Evolutionary conservation across 2,113 vertebrate species (phyloP), one percentile per base, ranked within the genome.

Genomic region (Phyllopteryx taeniolatus): DNA sequence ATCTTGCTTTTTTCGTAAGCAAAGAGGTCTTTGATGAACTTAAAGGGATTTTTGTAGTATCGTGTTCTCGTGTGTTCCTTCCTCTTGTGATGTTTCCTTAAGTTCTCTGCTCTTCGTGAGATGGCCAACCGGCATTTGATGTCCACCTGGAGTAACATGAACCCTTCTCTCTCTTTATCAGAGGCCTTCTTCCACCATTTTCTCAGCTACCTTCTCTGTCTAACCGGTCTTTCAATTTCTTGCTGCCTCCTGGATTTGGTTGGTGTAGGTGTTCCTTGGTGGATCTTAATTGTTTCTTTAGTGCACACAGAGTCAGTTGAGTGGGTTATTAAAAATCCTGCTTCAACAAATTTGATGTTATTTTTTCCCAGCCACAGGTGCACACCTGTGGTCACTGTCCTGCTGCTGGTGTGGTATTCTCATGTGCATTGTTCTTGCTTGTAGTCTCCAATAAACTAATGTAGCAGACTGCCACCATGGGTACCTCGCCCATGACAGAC

Each of bases 1-100:
- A 13, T 61, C 31, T 22, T 11, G n/a, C 59, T 61, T 56, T 56
- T 56, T 8, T 56, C 3, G 5, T 56, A 11, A 10, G 54, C 9
- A 17, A 56, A 56, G 17, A 61, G 59, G n/a, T 61, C 59, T 33
- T 61, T 61, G 2, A 61, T 7, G 15, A 43, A 64, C 39, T 39
- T 64, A 35, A 64, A 64, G 13, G 39, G 62, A 11, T 43, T 1
- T 43, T 42, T 43, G 8, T 64, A 64, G 62, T 43, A 64, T 7
- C 62, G 61, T 63, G 61, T 63, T 63, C 33, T 63, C 8, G 61
- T 35, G 15, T 63, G 61, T 63, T 63, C 33, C 61, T 64, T 64
- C 20, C 11, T 64, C 31, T 43, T 64, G 3, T 35, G 39, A 64
- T 1, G 62, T 64, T 64, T 64, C 39, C 62, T 64, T 35, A 42